Conservation (phyloP, 1,140 invertebrate genomes). For the Acromyrmex charruanus region DNA sequence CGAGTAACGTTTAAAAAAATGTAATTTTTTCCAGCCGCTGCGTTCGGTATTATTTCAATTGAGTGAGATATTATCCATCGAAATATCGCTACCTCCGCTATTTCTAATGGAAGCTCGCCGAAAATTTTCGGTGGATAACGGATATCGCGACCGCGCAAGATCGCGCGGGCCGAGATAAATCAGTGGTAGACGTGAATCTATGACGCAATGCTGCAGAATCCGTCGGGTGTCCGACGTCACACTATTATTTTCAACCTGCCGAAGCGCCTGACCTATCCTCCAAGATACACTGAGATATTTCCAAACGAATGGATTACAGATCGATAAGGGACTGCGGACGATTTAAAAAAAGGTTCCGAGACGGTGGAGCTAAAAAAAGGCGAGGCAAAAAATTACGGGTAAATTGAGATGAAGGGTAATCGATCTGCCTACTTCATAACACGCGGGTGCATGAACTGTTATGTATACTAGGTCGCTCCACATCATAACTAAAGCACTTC, state of each 20-base stretch:
- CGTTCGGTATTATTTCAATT: not conserved
- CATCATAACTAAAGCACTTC: constrained; percentile 16
- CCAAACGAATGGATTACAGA: constrained; percentile 51
- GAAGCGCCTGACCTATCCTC: constrained; percentile 51
- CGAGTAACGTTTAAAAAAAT: constrained; percentile 11
- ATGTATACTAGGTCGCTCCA: not conserved
- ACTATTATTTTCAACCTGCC: constrained; percentile 57
- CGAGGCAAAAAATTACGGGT: constrained; percentile 40
- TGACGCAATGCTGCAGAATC: constrained; percentile 54
- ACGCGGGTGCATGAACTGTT: constrained; percentile 35
- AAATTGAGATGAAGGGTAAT: constrained; percentile 46
- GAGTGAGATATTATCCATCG: not conserved
- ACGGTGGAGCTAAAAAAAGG: constrained; percentile 22
- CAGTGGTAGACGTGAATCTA: not conserved
- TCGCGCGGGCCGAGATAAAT: constrained; percentile 27
- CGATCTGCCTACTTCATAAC: constrained; percentile 30
- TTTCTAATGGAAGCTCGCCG: not conserved
- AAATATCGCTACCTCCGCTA: not conserved
- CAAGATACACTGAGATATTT: constrained; percentile 61
- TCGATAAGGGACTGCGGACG: constrained; percentile 30
- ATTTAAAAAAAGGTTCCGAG: constrained; percentile 40
- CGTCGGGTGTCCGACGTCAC: constrained; percentile 51
- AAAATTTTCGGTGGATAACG: constrained; percentile 17
- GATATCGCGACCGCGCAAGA: not conserved
- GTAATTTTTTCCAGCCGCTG: not conserved